A percentile compares a stretch with the other conserved stretches of the same genome.
These are phyloP conservation scores for Hydraecia micacea DNA, from an alignment of 2,888 invertebrate species.

Conservation along the genomic window DNA sequence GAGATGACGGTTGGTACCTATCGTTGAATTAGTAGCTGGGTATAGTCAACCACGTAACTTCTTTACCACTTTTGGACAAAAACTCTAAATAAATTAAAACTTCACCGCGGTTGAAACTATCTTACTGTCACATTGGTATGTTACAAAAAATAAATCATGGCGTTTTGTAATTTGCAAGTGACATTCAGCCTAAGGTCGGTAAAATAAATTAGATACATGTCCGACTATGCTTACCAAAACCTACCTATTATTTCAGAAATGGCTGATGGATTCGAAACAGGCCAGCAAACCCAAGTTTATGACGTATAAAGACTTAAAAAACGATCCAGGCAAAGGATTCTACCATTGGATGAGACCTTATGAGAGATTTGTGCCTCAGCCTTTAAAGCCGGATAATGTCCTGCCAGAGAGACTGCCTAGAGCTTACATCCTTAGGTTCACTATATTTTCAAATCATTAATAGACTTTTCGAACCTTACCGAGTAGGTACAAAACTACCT, in stretches of 20 bases:
- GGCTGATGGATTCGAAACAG: constrained; percentile 84
- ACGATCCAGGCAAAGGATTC: constrained; percentile 82
- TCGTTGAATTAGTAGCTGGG: background rate
- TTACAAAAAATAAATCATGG: background rate
- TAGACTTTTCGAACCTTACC: background rate
- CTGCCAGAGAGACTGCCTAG: constrained; percentile 79
- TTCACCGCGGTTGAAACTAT: background rate
- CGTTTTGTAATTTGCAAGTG: background rate
- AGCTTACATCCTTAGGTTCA: constrained; percentile 82
- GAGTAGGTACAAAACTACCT: too few relatives aligned
- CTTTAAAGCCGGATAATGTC: constrained; percentile 76
- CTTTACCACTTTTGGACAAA: background rate
- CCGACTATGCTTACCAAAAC: background rate
- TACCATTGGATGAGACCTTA: constrained; percentile 89
- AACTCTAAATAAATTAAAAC: background rate
- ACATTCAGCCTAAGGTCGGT: background rate
- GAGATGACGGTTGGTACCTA: too few relatives aligned
- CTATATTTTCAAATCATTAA: background rate
- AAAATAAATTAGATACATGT: too few relatives aligned
- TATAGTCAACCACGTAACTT: background rate
- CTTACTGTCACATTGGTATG: background rate
- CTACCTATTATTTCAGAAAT: constrained; percentile 77
- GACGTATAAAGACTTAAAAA: constrained; percentile 81
- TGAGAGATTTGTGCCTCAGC: constrained; percentile 76
- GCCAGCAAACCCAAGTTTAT: constrained; percentile 79